Base-by-base conservation (phyloP, 2,797 vertebrate species). In the Esox lucius region DNA sequence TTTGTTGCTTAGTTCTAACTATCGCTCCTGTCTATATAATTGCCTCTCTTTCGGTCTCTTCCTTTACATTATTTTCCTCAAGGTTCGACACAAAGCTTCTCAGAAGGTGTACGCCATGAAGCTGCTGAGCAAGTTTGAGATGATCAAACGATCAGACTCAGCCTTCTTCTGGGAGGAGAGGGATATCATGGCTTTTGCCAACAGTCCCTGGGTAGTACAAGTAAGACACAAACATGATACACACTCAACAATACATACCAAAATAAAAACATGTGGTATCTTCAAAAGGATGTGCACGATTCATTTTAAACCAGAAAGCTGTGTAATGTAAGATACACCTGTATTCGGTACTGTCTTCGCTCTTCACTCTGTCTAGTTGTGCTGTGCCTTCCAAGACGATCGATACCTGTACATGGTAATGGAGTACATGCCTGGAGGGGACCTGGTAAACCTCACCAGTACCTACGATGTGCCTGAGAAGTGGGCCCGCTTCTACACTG, bases 361-460 rank as follows among this genome's bases (percentile, higher is more conserved):
- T 71, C 1, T 31, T 51, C 5, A 24, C n/a, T 24, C 3, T 12
- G 48, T 87, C 5, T 83, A 99, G 98, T 94, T 99, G 86, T 98
- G 95, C 93, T 97, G 96, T 93, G 97, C 98, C 91, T 99, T 99
- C 93, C 98, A 99, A 95, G 98, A 99, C 84, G 97, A 98, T 82
- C 95, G 95, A 78, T 97, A 95, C 88, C 95, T 99, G 74, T 99
- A 96, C 91, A 99, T 99, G 98, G 98, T 98, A 83, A 99, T 99
- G 98, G 98, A 99, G 83, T 99, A 99, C 90, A 99, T 99, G 98
- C 98, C 98, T 11, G 98, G 98, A 13, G 98, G 98, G n/a, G 98
- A 99, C 90, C 94, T 99, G 75, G 98, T 99, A 73, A 99, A 99
- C 90, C 96, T 99, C 83, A 99, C 98, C 94, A 98, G 97, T 92